Base-by-base conservation (phyloP, 2,113 vertebrate genomes). In the Phylloscopus trochiloides region DNA sequence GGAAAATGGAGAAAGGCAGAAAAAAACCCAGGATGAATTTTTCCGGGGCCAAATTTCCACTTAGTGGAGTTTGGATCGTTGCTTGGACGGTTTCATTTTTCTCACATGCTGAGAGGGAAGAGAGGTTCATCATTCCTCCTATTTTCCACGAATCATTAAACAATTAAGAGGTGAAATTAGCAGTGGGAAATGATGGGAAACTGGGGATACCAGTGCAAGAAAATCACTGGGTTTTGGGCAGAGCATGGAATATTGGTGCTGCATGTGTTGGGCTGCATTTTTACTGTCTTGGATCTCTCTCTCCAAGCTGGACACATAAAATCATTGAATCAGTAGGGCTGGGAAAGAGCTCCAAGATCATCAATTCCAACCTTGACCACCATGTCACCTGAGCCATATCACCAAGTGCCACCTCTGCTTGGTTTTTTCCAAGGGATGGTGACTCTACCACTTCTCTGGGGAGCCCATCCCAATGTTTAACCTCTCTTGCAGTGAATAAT, bases 141-240 rank as follows among this genome's bases (percentile, higher is more conserved):
- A 6, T 74, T 79, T 92, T 26, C 76, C 32, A 66, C 3, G 19
- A 51, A 58, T 70, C 63, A 70, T 92, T 62, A 80, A 93, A 34
- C 51, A 88, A 83, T 79, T 74, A 88, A 83, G 88, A 84, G 68
- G n/a, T 62, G 32, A 77, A 93, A 93, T 63, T 48, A 84, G 34
- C 82, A 14, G 22, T 50, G 66, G 75, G 59, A 67, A 52, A 14
- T 28, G 25, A 32, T 21, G 57, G 54, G 25, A 25, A 85, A 32
- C 25, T 6, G 42, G 40, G 82, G 42, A 58, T 43, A 29, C 12
- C 38, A 34, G 78, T 1, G 4, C 43, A 54, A 57, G 85, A 51
- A 48, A 45, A 52, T 20, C 0, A 0, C 21, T 34, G 47, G 2
- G 2, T 12, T 63, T 72, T 59, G 29, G 32, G 36, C 36, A 4